phyloP scores from a whole-genome alignment of 2,888 invertebrate species.

The Ariolimax columbianus region DNA sequence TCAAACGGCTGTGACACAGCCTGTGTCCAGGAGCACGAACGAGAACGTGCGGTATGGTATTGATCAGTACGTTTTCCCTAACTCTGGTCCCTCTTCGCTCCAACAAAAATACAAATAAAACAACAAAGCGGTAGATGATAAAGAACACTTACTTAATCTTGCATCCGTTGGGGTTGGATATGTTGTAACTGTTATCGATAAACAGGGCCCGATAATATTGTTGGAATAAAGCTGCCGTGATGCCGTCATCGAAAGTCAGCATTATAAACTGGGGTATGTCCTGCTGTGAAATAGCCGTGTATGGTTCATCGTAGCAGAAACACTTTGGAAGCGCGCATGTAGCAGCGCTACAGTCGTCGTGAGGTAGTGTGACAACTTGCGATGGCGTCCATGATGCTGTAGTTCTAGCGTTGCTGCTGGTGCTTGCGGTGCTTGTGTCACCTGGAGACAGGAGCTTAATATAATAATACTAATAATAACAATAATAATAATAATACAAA shows the following conservation, averaged over 20 bases:
- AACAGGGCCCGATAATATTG: background rate
- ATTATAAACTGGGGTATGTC: constrained; percentile 16
- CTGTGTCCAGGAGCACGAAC: too few species aligned
- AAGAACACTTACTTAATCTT: constrained; percentile 15
- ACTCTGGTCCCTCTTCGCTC: too few species aligned
- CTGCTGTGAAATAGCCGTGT: background rate
- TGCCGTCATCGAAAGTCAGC: constrained; percentile 33
- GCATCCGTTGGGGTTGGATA: constrained; percentile 25
- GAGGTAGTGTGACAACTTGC: background rate
- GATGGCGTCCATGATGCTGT: background rate
- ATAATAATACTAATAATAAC: too few species aligned
- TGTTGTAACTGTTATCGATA: constrained; percentile 14
- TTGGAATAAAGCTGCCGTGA: background rate
- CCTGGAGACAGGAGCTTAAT: background rate
- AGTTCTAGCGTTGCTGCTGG: background rate
- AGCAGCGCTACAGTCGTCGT: background rate
- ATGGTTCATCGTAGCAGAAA: constrained; percentile 24
- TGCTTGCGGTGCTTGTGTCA: background rate
- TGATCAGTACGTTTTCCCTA: too few species aligned
- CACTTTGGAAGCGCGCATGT: background rate
- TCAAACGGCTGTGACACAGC: too few species aligned
- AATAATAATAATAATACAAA: too few species aligned
- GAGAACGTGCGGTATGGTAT: too few species aligned
- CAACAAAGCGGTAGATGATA: too few species aligned
- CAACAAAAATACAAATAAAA: too few species aligned